Conservation (phyloP, 2,888 invertebrate genomes). For the Nomada lathburiana region DNA sequence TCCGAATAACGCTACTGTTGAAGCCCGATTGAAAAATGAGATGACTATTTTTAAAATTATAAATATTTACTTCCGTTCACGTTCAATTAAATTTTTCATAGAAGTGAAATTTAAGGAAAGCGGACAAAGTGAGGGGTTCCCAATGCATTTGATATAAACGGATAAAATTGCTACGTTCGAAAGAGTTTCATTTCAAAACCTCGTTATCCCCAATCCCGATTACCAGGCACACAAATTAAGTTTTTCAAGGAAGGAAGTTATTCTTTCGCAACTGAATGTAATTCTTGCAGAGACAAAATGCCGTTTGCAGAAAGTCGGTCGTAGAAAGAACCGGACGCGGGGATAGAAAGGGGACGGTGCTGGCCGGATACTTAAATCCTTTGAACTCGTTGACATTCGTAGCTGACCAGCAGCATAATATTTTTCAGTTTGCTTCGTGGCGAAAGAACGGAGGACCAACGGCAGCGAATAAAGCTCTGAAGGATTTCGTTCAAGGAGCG, state of each 20-base stretch:
- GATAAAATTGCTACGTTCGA: no score
- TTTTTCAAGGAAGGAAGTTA: background rate
- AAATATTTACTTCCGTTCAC: no score
- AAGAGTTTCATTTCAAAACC: no score
- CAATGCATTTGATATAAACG: no score
- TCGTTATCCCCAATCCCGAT: no score
- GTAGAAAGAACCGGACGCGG: background rate
- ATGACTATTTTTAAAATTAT: no score
- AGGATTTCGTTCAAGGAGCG: background rate
- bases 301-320: background rate
- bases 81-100: no score
- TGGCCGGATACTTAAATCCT: conserved; percentile 37
- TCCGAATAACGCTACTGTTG: no score
- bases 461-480: conserved; percentile 7
- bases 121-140: no score
- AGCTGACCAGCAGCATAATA: conserved; percentile 39
- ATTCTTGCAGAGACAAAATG: background rate
- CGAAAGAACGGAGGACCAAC: conserved; percentile 10
- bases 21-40: no score
- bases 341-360: background rate
- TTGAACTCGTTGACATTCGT: conserved; percentile 49
- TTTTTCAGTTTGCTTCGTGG: conserved; percentile 19
- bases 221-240: no score
- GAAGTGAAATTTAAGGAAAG: no score
- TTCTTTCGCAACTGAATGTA: background rate